Percentiles rank a stretch among this genome's conserved stretches.
Conservation (phyloP, 1,140 invertebrate genomes). For the Rhyacophila brunnea region DNA sequence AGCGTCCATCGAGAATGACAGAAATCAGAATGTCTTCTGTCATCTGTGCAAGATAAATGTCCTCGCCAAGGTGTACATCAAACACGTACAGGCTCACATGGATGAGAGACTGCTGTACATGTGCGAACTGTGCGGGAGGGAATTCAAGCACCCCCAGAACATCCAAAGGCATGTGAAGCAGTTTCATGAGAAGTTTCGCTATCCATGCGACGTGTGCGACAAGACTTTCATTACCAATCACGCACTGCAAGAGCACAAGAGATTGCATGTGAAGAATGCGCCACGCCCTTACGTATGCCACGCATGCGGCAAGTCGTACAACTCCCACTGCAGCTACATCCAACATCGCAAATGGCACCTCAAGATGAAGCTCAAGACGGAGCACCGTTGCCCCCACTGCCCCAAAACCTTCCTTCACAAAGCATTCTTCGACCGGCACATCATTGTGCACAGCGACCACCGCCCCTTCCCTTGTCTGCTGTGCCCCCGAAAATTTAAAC, state of each 20-base stretch:
- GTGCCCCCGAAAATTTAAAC: neutral
- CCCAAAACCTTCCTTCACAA: conserved; percentile 33
- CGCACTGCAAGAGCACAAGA: conserved; percentile 53
- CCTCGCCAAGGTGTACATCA: conserved; percentile 37
- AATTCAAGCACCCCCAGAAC: conserved; percentile 42
- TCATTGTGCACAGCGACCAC: conserved; percentile 11
- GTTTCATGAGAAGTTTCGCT: conserved; percentile 46
- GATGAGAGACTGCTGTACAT: conserved; percentile 57
- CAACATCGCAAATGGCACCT: conserved; percentile 51
- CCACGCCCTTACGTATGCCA: conserved; percentile 65
- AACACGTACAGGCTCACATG: conserved; percentile 50
- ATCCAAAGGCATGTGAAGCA: conserved; percentile 47
- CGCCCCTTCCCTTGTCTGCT: neutral
- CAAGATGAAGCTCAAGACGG: conserved; percentile 13
- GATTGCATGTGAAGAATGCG: conserved; percentile 69
- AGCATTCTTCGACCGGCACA: conserved; percentile 12
- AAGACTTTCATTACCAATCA: conserved; percentile 22
- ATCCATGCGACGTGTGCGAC: conserved; percentile 36
- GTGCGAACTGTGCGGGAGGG: conserved; percentile 55
- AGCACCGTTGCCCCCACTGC: conserved; percentile 26
- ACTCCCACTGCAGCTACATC: conserved; percentile 61
- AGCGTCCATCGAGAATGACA: too few species aligned
- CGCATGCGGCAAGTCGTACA: conserved; percentile 60
- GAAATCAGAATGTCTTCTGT: conserved; percentile 28
- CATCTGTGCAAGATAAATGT: conserved; percentile 43